Evolutionary conservation across 92 coral and sea anemone species (phyloP), one percentile per base, ranked within the genome.

Genomic region (Porites divaricata): DNA sequence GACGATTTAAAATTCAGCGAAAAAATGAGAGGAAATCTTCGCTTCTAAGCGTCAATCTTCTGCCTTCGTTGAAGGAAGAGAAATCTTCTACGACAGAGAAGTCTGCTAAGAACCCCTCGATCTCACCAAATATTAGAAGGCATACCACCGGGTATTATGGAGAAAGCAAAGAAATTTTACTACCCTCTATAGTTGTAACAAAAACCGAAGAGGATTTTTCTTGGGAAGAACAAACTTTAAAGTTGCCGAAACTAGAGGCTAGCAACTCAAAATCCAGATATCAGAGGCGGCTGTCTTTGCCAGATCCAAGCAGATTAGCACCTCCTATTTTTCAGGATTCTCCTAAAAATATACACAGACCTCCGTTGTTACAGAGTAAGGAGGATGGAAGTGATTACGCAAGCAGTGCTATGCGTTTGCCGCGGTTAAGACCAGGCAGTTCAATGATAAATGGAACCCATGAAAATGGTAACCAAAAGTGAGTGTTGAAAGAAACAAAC

Each of bases 271-370:
- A 63, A 45, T 72, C 86, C 9, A 74, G 72, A 16, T 64, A 82
- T 63, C 70, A 59, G 21, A 65, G 26, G 10, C 22, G 72, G 21
- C 25, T 58, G 63, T 82, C 86, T 68, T 49, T 78, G n/a, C 56
- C 53, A 0, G 65, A 82, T 8, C 83, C 87, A 12, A 58, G 83
- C 78, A 82, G 76, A 52, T 76, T 88, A 8, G 78, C 79, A 24
- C 79, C 87, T 54, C 91, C 88, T 16, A 72, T 23, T 41, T 22
- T 76, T 26, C 24, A 82, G 19, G 84, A 69, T 10, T 83, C 91
- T 50, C 68, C 17, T 23, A 82, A 88, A 64, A 79, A 83, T 9
- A 69, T 48, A 35, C 45, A 35, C n/a, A 88, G 88, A 62, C 72
- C 86, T 14, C 57, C 78, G 14, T 64, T 19, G 58, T 41, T 6